phyloP scores from a whole-genome alignment of 2,113 vertebrate species.

The Tyrannus savana region DNA sequence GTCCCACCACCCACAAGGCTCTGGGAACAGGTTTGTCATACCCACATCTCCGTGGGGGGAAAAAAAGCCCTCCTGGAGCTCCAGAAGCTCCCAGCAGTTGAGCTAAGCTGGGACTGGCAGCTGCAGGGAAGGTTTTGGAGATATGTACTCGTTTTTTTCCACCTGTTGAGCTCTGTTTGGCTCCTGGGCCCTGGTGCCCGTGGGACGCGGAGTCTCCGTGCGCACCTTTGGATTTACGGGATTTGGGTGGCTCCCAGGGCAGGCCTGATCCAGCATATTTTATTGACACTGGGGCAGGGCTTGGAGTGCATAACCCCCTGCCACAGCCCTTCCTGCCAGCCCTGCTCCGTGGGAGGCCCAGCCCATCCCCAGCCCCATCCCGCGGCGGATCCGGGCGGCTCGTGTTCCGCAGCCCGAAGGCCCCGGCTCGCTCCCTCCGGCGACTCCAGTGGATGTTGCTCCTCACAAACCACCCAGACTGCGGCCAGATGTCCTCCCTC shows the following conservation, averaged over 20 bases:
- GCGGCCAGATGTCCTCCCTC: slow-evolving; percentile 55
- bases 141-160: not conserved
- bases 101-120: not conserved
- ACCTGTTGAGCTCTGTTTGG: not conserved
- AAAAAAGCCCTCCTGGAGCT: not conserved
- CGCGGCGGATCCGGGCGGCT: rapidly evolving
- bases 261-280: not conserved
- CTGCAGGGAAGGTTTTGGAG: not conserved
- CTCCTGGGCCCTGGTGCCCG: rapidly evolving
- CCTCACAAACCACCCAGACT: slow-evolving; percentile 33
- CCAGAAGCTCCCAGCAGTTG: not conserved
- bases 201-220: not conserved
- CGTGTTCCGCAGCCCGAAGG: not conserved
- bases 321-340: not conserved
- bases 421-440: not conserved
- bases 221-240: rapidly evolving
- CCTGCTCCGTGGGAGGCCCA: not conserved
- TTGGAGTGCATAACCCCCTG: not conserved
- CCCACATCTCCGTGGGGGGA: not conserved
- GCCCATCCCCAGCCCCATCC: not conserved
- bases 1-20: rapidly evolving
- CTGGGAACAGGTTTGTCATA: rapidly evolving
- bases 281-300: not conserved
- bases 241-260: not conserved
- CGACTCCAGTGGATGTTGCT: not conserved